Evolutionary conservation across 35 echinoderm and acorn worm species (phyloP).

Genomic region (Eucidaris tribuloides): DNA sequence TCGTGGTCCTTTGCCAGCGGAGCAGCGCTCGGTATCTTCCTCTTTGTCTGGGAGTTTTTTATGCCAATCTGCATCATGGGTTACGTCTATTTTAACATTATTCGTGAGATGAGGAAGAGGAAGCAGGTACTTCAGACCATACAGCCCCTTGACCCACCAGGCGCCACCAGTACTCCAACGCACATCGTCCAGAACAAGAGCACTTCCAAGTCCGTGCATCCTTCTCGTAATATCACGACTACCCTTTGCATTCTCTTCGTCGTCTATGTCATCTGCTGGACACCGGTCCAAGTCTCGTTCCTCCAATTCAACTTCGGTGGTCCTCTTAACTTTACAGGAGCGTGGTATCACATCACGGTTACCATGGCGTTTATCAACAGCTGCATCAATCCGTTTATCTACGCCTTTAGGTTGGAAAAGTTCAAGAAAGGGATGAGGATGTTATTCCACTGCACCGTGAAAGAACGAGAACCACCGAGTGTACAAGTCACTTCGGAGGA

Average conservation of each 20-base stretch:
- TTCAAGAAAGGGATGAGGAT: slow-evolving; percentile 21
- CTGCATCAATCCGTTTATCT: slow-evolving; percentile 61
- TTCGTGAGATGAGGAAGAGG: slow-evolving; percentile 47
- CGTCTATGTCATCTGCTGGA: slow-evolving; percentile 67
- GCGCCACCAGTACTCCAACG: background rate
- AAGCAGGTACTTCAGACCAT: background rate
- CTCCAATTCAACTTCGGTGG: slow-evolving; percentile 59
- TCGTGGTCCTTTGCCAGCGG: slow-evolving; percentile 39
- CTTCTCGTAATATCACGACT: slow-evolving; percentile 20
- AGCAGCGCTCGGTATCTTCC: slow-evolving; percentile 31
- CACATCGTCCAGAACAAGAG: background rate
- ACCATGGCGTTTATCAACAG: slow-evolving; percentile 45
- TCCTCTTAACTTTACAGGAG: slow-evolving; percentile 16
- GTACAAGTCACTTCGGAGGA: too few relatives aligned
- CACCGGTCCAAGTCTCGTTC: slow-evolving; percentile 48
- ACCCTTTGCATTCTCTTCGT: slow-evolving; percentile 49
- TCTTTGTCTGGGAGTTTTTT: slow-evolving; percentile 68
- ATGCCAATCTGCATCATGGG: slow-evolving; percentile 64
- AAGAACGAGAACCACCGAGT: background rate
- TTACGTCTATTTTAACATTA: slow-evolving; percentile 42
- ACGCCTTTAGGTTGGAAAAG: slow-evolving; percentile 44
- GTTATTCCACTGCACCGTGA: background rate
- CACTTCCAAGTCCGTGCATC: background rate
- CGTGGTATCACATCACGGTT: slow-evolving; percentile 47
- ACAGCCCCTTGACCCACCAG: background rate